A percentile compares a stretch with the other conserved stretches of the same genome.
phyloP scores from a whole-genome alignment of 2,797 vertebrate genomes.

The Huso huso region DNA sequence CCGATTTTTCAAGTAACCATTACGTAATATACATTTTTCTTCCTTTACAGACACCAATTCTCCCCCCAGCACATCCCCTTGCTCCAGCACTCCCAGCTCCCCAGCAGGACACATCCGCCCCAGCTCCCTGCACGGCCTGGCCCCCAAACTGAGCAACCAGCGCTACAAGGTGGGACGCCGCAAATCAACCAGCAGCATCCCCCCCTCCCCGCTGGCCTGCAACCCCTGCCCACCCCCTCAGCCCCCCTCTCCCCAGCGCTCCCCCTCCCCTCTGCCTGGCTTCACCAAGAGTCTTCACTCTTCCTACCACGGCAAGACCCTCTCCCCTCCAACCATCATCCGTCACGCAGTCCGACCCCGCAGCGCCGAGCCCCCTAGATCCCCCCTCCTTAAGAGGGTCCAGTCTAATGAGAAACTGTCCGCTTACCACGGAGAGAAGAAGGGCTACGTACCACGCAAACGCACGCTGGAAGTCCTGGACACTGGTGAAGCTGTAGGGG shows the following conservation, averaged over 20 bases:
- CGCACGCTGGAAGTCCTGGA: constrained; percentile 58
- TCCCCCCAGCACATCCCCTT: constrained; percentile 80
- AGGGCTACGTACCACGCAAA: constrained; percentile 46
- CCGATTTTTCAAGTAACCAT: not conserved
- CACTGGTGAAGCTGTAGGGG: constrained; percentile 34
- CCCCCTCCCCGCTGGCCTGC: constrained; percentile 85
- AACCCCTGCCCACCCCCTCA: constrained; percentile 68
- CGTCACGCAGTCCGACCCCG: constrained; percentile 71
- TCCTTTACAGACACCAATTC: constrained; percentile 64
- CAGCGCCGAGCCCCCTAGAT: constrained; percentile 63
- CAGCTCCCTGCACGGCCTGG: constrained; percentile 85
- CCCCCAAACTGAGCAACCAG: constrained; percentile 76
- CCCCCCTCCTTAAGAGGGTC: constrained; percentile 80
- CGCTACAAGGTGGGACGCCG: constrained; percentile 84
- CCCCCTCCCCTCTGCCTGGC: constrained; percentile 71
- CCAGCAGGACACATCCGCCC: constrained; percentile 83
- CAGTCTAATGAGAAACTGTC: constrained; percentile 86
- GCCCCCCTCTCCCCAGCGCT: constrained; percentile 76
- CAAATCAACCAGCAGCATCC: constrained; percentile 96
- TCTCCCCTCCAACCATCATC: constrained; percentile 77
- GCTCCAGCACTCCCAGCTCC: constrained; percentile 85
- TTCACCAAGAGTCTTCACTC: constrained; percentile 69
- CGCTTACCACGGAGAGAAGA: constrained; percentile 66
- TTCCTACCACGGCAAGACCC: constrained; percentile 69
- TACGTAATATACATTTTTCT: not conserved